Percentiles rank a stretch among this genome's conserved stretches.
phyloP scores from a whole-genome alignment of 2,797 vertebrate species.

The Esox lucius region DNA sequence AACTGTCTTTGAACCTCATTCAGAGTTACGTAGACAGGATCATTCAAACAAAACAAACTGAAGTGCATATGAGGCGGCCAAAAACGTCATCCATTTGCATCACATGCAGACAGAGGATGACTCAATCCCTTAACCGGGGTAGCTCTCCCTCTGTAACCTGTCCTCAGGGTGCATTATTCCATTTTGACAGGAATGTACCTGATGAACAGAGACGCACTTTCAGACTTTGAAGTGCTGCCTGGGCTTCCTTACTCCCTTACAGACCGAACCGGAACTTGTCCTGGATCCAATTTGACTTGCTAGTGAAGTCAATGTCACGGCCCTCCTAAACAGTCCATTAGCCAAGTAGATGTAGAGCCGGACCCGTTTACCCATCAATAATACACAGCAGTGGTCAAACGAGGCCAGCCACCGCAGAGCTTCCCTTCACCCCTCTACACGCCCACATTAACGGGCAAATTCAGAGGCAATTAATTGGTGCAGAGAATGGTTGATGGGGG shows the following conservation, averaged over 20 bases:
- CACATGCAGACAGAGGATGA: neutral
- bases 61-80: neutral
- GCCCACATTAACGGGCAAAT: slow-evolving; percentile 78
- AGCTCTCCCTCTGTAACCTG: neutral
- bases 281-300: slow-evolving; percentile 37
- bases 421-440: slow-evolving; percentile 69
- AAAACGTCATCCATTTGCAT: neutral
- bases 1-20: neutral
- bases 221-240: neutral
- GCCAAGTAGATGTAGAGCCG: slow-evolving; percentile 75
- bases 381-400: slow-evolving; percentile 74
- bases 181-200: neutral
- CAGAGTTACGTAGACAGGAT: neutral
- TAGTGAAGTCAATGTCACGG: slow-evolving; percentile 32
- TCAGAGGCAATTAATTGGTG: slow-evolving; percentile 77
- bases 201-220: neutral
- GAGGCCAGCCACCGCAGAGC: slow-evolving; percentile 72
- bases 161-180: neutral
- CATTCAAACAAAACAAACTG: neutral
- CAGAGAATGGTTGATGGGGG: slow-evolving; percentile 54
- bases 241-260: neutral
- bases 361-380: slow-evolving; percentile 80
- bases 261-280: neutral
- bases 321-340: slow-evolving; percentile 73
- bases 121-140: neutral